Base-by-base conservation (phyloP, 2,113 vertebrate genomes). In the Hiodon alosoides region DNA sequence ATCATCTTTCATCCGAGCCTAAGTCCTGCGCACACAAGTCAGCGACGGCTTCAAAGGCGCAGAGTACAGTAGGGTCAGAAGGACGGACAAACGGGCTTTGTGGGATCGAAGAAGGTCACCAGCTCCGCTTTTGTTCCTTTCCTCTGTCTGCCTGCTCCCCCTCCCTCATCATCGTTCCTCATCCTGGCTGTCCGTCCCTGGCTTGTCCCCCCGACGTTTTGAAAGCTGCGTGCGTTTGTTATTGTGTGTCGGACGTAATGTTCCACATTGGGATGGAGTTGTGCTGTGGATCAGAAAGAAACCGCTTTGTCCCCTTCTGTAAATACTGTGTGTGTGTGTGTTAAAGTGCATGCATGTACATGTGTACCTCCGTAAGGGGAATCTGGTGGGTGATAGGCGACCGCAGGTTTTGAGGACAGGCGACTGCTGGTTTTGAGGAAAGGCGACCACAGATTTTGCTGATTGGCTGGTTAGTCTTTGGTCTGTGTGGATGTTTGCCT, bases 1-100 rank as follows among this genome's bases (percentile, higher is more conserved):
- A 80, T 85, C 83, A 75, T 86, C 82, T 87, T 87, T 82, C 82
- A 82, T 66, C 85, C 88, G 81, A 85, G 85, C 78, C 83, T 81
- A 75, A 65, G 65, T 47, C 79, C 79, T 82, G 83, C 81, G 81
- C 81, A 79, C 83, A 85, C 82, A 84, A 81, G 81, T 82, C 76
- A 89, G 71, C 76, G 81, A 86, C 75, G 77, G 76, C 31, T 73
- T 79, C 55, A 10, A 68, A 71, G 69, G 72, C 47, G 13, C 79
- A 8, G 52, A 58, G 78, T 77, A 78, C 83, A 79, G 79, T 82
- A 83, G 4, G 59, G 71, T 69, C 70, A 72, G 80, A 80, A 80
- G 79, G 76, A 75, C 65, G 74, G 66, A 81, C 71, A 80, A 52
- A 59, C 71, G 69, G 75, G 48, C 60, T 71, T 14, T 31, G 2